Conservation (phyloP, 2,888 invertebrate genomes). For the Morinoia aosen region DNA sequence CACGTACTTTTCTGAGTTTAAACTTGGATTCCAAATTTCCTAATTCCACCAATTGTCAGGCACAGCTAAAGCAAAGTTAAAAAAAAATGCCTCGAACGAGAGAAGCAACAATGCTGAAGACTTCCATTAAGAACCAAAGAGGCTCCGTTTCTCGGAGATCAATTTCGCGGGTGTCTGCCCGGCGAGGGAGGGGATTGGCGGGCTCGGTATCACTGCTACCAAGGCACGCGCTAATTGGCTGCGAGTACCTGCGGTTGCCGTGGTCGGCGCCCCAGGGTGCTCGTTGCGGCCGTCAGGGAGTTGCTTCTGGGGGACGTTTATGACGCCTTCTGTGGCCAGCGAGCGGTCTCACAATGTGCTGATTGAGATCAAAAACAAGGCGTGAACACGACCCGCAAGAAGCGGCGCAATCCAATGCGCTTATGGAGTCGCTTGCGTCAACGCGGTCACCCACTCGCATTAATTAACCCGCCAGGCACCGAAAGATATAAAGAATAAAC, state of each 20-base stretch:
- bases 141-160: neutral
- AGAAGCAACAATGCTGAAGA: neutral
- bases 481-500: neutral
- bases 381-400: neutral
- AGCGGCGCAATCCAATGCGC: neutral
- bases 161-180: neutral
- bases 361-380: neutral
- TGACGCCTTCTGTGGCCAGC: neutral
- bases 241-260: neutral
- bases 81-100: neutral
- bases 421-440: neutral
- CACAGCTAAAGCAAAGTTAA: neutral
- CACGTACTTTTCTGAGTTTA: no score
- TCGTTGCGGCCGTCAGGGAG: slow-evolving; percentile 13
- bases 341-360: neutral
- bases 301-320: slow-evolving; percentile 14
- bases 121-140: neutral
- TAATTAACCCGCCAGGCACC: neutral
- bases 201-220: neutral
- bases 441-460: neutral
- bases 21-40: no score
- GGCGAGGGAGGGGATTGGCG: neutral
- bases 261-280: neutral
- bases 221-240: slow-evolving; percentile 18
- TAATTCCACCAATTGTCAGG: no score